Percentiles rank a stretch among this genome's conserved stretches.
Evolutionary conservation across 2,888 invertebrate genomes (phyloP).

Genomic region (Molanna angustata): DNA sequence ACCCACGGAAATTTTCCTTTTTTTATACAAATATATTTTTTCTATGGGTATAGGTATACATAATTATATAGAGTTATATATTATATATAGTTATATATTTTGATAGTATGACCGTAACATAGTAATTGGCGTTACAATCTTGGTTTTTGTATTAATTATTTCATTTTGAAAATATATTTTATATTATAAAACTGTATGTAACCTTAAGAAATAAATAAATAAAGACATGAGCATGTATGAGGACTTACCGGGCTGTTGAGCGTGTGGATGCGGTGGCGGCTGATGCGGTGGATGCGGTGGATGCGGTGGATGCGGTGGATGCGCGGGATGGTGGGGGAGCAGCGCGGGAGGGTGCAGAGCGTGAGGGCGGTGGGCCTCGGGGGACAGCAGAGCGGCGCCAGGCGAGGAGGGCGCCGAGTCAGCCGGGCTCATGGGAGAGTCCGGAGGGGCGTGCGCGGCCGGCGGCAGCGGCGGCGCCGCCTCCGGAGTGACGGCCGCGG

Average conservation of each 20-base stretch:
- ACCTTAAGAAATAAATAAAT: too few species aligned
- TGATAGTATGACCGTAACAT: too few species aligned
- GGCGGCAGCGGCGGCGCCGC: constrained; percentile 12
- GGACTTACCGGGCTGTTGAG: constrained; percentile 5
- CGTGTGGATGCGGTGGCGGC: constrained; percentile 12
- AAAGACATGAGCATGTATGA: too few species aligned
- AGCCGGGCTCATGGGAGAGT: constrained; percentile 12
- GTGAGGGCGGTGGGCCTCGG: constrained; percentile 25
- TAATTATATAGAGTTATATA: too few species aligned
- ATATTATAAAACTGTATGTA: too few species aligned
- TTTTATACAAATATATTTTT: too few species aligned
- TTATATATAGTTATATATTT: too few species aligned
- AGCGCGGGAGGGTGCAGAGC: constrained; percentile 25
- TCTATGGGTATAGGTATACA: too few species aligned
- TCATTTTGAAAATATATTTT: too few species aligned
- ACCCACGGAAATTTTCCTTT: too few species aligned
- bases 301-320: constrained; percentile 12
- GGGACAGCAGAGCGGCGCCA: constrained; percentile 11
- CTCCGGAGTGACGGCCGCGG: constrained; percentile 34
- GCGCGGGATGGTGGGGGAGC: constrained; percentile 18
- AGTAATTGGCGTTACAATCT: too few species aligned
- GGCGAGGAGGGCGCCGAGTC: constrained; percentile 16
- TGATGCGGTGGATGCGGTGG: constrained; percentile 21
- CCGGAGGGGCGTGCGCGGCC: constrained; percentile 29
- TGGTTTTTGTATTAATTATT: too few species aligned